These are phyloP conservation scores for Schizopygopsis malacanthus DNA, from an alignment of 2,797 vertebrate species.

Conservation along the genomic window DNA sequence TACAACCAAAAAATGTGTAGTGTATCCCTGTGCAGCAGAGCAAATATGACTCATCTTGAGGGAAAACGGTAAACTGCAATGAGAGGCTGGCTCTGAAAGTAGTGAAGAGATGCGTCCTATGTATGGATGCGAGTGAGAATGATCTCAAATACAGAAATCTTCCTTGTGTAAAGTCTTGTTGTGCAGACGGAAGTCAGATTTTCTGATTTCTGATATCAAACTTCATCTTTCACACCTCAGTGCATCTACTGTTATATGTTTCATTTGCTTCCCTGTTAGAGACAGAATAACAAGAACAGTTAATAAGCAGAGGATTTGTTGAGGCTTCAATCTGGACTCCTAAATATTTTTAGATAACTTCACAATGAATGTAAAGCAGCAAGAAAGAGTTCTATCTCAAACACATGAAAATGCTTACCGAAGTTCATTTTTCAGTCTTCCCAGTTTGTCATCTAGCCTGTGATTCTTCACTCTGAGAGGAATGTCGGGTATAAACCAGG, in stretches of 20 bases:
- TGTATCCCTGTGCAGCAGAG: conserved; percentile 4
- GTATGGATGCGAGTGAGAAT: background rate
- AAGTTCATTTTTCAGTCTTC: conserved; percentile 70
- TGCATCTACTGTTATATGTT: conserved; percentile 37
- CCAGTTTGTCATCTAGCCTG: conserved; percentile 74
- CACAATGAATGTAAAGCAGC: background rate
- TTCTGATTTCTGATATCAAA: background rate
- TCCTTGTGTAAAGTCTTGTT: background rate
- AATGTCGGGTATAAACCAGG: conserved; percentile 89
- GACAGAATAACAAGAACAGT: conserved; percentile 4
- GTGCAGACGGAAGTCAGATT: background rate
- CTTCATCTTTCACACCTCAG: conserved; percentile 48
- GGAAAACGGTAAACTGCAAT: conserved; percentile 1
- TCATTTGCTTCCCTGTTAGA: conserved; percentile 34
- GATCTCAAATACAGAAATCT: background rate
- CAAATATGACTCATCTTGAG: background rate
- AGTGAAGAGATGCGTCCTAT: background rate
- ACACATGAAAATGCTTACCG: conserved; percentile 11
- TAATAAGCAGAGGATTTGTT: background rate
- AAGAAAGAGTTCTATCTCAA: background rate
- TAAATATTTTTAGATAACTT: background rate
- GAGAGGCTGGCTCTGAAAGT: background rate
- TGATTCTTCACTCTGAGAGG: conserved; percentile 83
- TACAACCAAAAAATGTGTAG: background rate
- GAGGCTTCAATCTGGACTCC: background rate